Evolutionary conservation across 2,888 invertebrate species (phyloP).

Genomic region (Ophion ventricosus): DNA sequence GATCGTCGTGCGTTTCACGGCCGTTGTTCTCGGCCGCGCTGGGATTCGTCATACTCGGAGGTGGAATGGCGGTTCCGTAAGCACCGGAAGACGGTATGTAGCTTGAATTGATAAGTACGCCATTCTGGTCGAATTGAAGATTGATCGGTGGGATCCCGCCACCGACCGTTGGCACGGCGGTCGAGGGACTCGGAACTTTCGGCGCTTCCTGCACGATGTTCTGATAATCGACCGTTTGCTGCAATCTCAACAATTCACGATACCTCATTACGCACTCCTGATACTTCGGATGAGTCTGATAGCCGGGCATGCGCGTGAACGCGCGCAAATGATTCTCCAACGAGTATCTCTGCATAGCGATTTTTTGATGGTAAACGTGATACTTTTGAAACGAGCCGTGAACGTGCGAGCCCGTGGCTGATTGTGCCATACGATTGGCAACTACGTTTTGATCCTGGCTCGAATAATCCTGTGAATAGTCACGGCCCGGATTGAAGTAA

Average conservation of each 20-base stretch:
- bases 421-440: conserved; percentile 67
- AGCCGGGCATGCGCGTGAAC: conserved; percentile 77
- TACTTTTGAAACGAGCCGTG: conserved; percentile 76
- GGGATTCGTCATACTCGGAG: not conserved
- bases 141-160: conserved; percentile 77
- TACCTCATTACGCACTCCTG: conserved; percentile 79
- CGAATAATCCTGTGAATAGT: conserved; percentile 71
- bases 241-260: conserved; percentile 77
- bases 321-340: conserved; percentile 79
- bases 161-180: conserved; percentile 27
- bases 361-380: conserved; percentile 77
- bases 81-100: conserved; percentile 67
- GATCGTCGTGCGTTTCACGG: conserved; percentile 1
- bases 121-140: conserved; percentile 81
- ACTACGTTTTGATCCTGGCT: conserved; percentile 61
- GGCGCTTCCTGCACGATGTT: conserved; percentile 74
- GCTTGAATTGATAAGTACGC: conserved; percentile 79
- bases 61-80: not conserved
- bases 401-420: conserved; percentile 66
- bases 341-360: conserved; percentile 78
- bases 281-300: conserved; percentile 80
- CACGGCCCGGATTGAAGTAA: conserved; percentile 67
- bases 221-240: conserved; percentile 78
- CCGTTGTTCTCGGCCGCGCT: not conserved
- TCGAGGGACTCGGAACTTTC: conserved; percentile 66